Evolutionary conservation across 92 coral and sea anemone species (phyloP).

Genomic region (Phenganax marumi): DNA sequence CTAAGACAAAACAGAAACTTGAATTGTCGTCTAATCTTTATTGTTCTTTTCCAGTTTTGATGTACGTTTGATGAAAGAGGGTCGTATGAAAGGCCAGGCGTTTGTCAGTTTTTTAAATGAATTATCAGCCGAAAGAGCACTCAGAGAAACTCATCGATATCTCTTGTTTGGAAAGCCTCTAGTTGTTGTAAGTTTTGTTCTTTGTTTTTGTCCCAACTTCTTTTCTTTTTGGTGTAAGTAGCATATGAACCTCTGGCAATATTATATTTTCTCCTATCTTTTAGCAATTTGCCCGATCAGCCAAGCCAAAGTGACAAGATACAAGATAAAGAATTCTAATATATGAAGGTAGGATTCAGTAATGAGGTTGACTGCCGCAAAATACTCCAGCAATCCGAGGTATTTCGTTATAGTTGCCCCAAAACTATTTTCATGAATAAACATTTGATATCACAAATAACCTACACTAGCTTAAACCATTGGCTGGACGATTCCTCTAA

Average conservation of each 20-base stretch:
- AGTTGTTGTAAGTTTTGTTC: constrained; percentile 70
- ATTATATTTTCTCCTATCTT: neutral
- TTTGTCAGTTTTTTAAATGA: constrained; percentile 86
- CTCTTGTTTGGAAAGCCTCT: constrained; percentile 82
- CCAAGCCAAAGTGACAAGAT: constrained; percentile 70
- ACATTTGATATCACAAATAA: constrained; percentile 8
- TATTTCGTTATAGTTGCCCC: neutral
- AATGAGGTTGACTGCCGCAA: neutral
- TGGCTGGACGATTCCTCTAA: too few species aligned
- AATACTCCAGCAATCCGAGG: neutral
- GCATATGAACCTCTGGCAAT: neutral
- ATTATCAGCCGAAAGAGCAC: constrained; percentile 75
- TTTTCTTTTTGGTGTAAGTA: neutral
- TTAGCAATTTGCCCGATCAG: constrained; percentile 98
- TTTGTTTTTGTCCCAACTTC: neutral
- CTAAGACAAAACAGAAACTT: neutral
- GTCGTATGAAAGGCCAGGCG: constrained; percentile 98
- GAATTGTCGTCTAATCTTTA: neutral
- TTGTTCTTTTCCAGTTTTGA: constrained; percentile 69
- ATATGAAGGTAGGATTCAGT: constrained; percentile 16
- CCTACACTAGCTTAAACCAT: neutral
- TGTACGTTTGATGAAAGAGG: constrained; percentile 96
- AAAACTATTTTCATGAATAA: neutral
- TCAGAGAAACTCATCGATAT: constrained; percentile 81
- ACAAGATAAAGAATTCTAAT: too few species aligned